Evolutionary conservation across 2,888 invertebrate genomes (phyloP).

Genomic region (Cryptocheilus praepositus): DNA sequence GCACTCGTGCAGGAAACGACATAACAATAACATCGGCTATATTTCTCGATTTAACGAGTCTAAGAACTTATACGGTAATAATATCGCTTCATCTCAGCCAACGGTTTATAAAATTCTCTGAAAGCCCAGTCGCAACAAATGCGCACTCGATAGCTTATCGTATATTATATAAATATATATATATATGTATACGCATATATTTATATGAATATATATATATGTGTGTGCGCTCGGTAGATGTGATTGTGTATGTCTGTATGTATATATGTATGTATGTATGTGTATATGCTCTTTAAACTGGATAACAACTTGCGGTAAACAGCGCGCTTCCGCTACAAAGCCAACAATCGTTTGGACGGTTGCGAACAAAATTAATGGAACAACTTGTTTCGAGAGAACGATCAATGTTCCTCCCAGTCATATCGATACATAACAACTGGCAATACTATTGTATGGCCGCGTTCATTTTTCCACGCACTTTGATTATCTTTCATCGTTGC

Average conservation of each 20-base stretch:
- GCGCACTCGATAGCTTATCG: conserved; percentile 11
- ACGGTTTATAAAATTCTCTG: conserved; percentile 59
- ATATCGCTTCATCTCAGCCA: conserved; percentile 44
- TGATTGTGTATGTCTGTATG: too few species aligned
- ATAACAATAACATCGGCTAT: conserved; percentile 23
- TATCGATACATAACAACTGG: too few species aligned
- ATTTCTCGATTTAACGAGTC: background rate
- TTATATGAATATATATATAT: conserved; percentile 21
- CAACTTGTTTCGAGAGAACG: conserved; percentile 17
- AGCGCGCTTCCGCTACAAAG: conserved; percentile 53
- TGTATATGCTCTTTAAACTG: conserved; percentile 2
- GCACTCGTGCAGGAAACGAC: conserved; percentile 24
- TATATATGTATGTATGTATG: conserved; percentile 20
- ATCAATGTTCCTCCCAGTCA: too few species aligned
- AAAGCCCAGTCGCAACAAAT: conserved; percentile 52
- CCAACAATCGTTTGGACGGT: conserved; percentile 66
- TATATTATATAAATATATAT: conserved; percentile 34
- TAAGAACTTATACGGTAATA: conserved; percentile 26
- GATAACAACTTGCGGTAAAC: conserved; percentile 55
- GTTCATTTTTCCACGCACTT: too few species aligned
- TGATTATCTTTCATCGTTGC: too few species aligned
- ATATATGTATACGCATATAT: conserved; percentile 24
- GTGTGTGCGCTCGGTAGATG: background rate
- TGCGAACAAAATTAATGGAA: conserved; percentile 51
- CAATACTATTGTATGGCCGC: too few species aligned